phyloP scores from a whole-genome alignment of 2,888 invertebrate genomes.

The Ochropacha duplaris region DNA sequence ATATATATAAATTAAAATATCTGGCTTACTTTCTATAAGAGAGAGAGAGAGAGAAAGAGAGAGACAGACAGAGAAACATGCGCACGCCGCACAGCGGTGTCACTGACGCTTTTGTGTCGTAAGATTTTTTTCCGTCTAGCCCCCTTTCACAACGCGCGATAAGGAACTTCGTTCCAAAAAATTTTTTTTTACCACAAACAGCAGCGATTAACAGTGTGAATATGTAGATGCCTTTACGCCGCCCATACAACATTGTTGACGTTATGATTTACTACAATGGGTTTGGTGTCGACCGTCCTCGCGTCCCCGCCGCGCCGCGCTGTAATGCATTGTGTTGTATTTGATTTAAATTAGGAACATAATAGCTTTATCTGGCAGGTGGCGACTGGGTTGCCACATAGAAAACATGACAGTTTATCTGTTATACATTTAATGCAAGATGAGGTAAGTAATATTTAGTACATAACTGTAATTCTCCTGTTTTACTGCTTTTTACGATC shows the following conservation, averaged over 20 bases:
- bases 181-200: neutral
- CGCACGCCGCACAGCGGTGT: too few species aligned
- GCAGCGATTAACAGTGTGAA: neutral
- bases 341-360: neutral
- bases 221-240: neutral
- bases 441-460: too few species aligned
- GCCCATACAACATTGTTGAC: slow-evolving; percentile 1
- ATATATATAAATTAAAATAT: too few species aligned
- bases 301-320: neutral
- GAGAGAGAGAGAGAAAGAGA: too few species aligned
- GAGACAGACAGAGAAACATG: too few species aligned
- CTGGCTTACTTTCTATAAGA: too few species aligned
- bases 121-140: too few species aligned
- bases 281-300: neutral
- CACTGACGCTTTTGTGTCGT: too few species aligned
- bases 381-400: neutral
- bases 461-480: too few species aligned
- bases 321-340: neutral
- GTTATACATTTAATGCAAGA: too few species aligned
- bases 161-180: neutral
- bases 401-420: neutral
- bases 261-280: neutral
- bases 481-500: too few species aligned
- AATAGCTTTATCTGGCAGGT: neutral
- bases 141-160: too few species aligned